Evolutionary conservation across 2,888 invertebrate species (phyloP).

Genomic region (Zhengitettix transpicula): DNA sequence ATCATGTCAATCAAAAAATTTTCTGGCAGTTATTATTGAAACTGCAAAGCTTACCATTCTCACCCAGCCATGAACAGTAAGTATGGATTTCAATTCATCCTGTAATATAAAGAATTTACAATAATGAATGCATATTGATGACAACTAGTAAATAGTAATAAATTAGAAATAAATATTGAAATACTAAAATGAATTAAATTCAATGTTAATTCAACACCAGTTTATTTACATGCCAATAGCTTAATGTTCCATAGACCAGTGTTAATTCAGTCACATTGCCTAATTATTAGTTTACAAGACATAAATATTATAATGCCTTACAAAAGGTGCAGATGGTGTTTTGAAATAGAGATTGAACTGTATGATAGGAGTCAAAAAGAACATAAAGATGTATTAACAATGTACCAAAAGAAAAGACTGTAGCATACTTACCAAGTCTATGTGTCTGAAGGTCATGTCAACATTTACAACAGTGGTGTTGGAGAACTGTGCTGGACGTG

Average conservation of each 20-base stretch:
- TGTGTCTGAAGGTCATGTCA: constrained; percentile 40
- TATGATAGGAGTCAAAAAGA: too few species aligned
- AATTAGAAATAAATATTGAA: background rate
- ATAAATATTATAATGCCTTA: too few species aligned
- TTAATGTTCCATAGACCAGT: too few species aligned
- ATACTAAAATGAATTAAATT: too few species aligned
- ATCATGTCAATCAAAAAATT: too few species aligned
- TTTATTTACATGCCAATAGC: too few species aligned
- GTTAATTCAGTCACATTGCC: too few species aligned
- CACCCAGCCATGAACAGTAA: constrained; percentile 42
- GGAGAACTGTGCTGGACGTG: constrained; percentile 21
- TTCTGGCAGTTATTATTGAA: too few species aligned
- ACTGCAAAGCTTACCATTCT: constrained; percentile 35
- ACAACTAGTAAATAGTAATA: background rate
- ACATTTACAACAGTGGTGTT: constrained; percentile 31
- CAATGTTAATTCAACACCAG: too few species aligned
- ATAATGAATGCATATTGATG: background rate
- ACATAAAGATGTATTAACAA: background rate
- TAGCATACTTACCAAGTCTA: constrained; percentile 36
- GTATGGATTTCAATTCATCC: constrained; percentile 41
- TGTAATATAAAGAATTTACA: constrained; percentile 13
- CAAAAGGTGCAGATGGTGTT: too few species aligned
- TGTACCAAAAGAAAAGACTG: background rate
- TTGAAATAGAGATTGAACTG: too few species aligned
- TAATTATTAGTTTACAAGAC: too few species aligned